Percentiles rank a stretch among this genome's conserved stretches.
phyloP scores from a whole-genome alignment of 2,797 vertebrate species.

The Ctenosaura bakeri region DNA sequence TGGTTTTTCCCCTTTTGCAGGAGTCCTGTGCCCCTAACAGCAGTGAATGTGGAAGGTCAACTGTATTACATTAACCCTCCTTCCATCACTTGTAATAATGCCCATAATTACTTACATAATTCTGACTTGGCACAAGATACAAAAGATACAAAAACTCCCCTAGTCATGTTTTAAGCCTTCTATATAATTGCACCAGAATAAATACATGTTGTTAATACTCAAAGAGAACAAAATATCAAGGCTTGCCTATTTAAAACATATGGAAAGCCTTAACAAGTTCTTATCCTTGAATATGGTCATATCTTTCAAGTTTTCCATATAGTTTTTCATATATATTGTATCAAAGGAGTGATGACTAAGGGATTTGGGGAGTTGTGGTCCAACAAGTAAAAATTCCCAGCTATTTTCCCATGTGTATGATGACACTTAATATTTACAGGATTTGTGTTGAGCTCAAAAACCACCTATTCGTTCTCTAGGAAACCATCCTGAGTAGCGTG shows the following conservation, averaged over 20 bases:
- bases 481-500: neutral
- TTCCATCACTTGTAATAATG: neutral
- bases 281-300: too few relatives aligned
- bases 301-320: neutral
- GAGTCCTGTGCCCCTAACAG: too few relatives aligned
- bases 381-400: neutral
- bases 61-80: neutral
- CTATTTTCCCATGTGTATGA: neutral
- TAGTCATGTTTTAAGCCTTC: too few relatives aligned
- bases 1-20: too few relatives aligned
- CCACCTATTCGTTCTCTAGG: neutral
- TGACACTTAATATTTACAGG: neutral
- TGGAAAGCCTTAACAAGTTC: too few relatives aligned
- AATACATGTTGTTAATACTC: neutral
- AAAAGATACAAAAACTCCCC: too few relatives aligned
- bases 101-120: neutral
- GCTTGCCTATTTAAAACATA: neutral
- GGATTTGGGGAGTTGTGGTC: too few relatives aligned
- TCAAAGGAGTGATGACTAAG: neutral
- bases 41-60: too few relatives aligned
- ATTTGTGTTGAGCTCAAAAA: neutral
- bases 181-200: too few relatives aligned
- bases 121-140: neutral
- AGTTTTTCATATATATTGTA: neutral
- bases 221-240: neutral